Evolutionary conservation across 2,113 vertebrate genomes (phyloP), one percentile per base, ranked within the genome.

Genomic region (Burhinus oedicnemus): DNA sequence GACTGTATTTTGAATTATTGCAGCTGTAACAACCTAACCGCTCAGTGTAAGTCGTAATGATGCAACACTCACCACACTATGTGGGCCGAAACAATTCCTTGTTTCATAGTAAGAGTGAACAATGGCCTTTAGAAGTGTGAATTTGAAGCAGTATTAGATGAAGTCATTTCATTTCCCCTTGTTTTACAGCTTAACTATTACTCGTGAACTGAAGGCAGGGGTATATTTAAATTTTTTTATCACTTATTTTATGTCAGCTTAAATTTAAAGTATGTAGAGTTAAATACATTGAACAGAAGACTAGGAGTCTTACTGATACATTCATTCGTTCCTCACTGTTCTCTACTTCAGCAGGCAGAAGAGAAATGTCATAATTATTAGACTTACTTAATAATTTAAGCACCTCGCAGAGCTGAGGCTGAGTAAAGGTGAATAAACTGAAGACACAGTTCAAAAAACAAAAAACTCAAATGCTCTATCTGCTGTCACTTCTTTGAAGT

Each of bases 161-260:
- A 91, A 75, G 65, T 87, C 2, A 79, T 82, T 93, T 89, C 1
- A 76, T 94, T 97, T 96, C 47, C 69, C 30, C 29, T 71, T 71
- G 38, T 75, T 96, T 95, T 87, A 86, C 61, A 84, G 30, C 32
- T 81, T 71, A 68, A 54, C 47, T 65, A 29, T 79, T 89, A 47
- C 7, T 91, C 47, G 57, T 75, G 12, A 90, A 44, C 62, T 76
- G 49, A 87, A 92, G 26, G 65, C 29, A 80, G 71, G 71, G 19
- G 5, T 86, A 19, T 62, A 80, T 61, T 54, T 87, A 68, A 12
- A 4, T 55, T 65, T 71, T 83, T 90, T 85, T 14, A 30, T 38
- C 2, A 49, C 10, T 6, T 60, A 36, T 77, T 88, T 88, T 76
- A 65, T 83, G 36, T 83, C 71, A 83, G 15, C 11, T 84, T 89